Evolutionary conservation across 2,888 invertebrate genomes (phyloP), one percentile per base, ranked within the genome.

Genomic region (Leptodirus hochenwartii): DNA sequence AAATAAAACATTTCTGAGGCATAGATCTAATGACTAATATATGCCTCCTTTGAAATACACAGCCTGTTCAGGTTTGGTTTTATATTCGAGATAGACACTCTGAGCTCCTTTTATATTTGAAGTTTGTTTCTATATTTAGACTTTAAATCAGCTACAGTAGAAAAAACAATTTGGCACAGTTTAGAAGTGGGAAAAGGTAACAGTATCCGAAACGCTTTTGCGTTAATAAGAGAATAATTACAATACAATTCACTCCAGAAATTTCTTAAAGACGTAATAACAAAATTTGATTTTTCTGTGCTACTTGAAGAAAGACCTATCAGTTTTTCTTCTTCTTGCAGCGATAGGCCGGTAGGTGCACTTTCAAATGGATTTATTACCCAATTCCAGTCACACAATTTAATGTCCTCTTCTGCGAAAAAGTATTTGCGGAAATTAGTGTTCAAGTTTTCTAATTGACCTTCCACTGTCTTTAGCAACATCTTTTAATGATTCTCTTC

Each of bases 211-310:
- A 30, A 14, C 15, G 30, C 28, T 29, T 30, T 30, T 30, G 27
- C 29, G 13, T 30, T 30, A 28, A 27, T 30, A 30, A 30, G 29
- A 29, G 27, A 30, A 28, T 29, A 30, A 14, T 27, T 30, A 30
- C 6, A 28, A 29, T 24, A 30, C 24, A 30, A 5, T 30, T 30
- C 11, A 29, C 12, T 30, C 30, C 11, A 30, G 15, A 30, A 30
- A 30, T 30, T 30, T 5, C 26, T 27, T 30, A 30, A 27, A 25
- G 29, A 22, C 11, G 17, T 28, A 22, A 28, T 16, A 28, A 22
- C 29, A 28, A 22, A 28, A 25, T 28, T 28, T 13, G 22, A 20
- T 28, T 28, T 28, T 28, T 28, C 22, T 28, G 29, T 4, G 20
- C 24, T 22, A 28, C 29, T 22, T 24, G 22, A 28, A 24, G 29